Base-by-base conservation (phyloP, 2,888 invertebrate genomes). In the Eucriotettix oculatus region DNA sequence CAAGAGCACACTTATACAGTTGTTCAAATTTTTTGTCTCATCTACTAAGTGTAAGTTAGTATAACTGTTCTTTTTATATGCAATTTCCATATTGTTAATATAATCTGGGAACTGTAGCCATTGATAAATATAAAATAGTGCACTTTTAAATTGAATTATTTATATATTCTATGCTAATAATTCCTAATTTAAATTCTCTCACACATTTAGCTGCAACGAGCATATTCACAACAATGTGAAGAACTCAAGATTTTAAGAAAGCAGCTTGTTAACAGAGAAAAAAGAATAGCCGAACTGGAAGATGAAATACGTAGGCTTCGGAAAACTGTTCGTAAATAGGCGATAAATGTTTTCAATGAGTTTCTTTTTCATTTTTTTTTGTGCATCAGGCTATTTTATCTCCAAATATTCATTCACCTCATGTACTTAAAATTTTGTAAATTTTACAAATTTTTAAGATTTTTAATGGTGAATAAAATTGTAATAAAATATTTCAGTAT, bases 201-300 rank as follows among this genome's bases (percentile, higher is more conserved):
- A 17, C 58, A 42, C 64, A 71, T 74, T 29, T 74, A 91, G 86
- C 73, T 90, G 66, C 83, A 85, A 65, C 75, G 85, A 67, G 87
- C 88, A 0, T 90, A 85, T 70, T 82, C 85, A 69, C 80, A 82
- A 42, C 90, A 91, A 74, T 80, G 82, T 48, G 88, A 90, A 66
- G 91, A 92, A 75, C 76, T 92, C 57, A 79, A 86, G 65, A 78
- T 86, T 66, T 79, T 90, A 53, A 85, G 86, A 68, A 83, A 87
- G 65, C 88, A 90, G 71, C 75, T 92, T 53, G 79, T 83, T 17
- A 82, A 85, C 70, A 87, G 88, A 68, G 91, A 92, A 69, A 79
- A 85, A 66, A 78, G 87, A 56, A 86, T 92, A 17, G 82, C 85
- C 60, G 90, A 91, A 69, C 75, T 93, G 41, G 91, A 93, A 70